Percentiles rank a stretch among this genome's conserved stretches.
These are phyloP conservation scores for Artemia franciscana DNA, from an alignment of 1,140 invertebrate genomes.

Conservation along the genomic window DNA sequence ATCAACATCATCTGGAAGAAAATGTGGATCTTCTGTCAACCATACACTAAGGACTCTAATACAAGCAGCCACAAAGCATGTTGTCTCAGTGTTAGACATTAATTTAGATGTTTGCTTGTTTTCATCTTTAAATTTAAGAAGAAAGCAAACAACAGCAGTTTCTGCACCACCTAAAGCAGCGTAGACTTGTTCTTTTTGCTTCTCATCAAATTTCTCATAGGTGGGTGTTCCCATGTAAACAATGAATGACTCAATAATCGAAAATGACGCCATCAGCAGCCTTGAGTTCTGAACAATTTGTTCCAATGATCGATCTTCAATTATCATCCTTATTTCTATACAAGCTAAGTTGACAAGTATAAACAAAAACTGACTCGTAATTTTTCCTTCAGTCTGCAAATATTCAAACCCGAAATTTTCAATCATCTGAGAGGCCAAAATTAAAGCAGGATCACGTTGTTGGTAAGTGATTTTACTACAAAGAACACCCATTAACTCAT, in stretches of 20 bases:
- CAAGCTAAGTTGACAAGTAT: conserved; percentile 60
- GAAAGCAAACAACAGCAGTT: conserved; percentile 45
- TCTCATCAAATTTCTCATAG: conserved; percentile 54
- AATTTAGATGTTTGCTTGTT: not conserved
- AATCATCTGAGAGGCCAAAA: conserved; percentile 49
- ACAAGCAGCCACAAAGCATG: conserved; percentile 44
- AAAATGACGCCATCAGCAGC: conserved; percentile 55
- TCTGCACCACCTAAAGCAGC: conserved; percentile 74
- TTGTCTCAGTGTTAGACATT: not conserved
- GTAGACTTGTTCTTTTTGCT: conserved; percentile 69
- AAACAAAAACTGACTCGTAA: conserved; percentile 42
- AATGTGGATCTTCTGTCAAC: conserved; percentile 74
- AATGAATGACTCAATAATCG: conserved; percentile 54
- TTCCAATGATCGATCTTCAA: conserved; percentile 56
- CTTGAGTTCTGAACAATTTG: conserved; percentile 35
- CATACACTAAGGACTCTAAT: conserved; percentile 60
- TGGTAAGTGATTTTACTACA: conserved; percentile 61
- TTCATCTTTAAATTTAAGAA: conserved; percentile 31
- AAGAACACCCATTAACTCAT: conserved; percentile 35
- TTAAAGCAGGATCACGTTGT: conserved; percentile 63
- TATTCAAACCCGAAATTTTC: conserved; percentile 62
- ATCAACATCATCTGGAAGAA: conserved; percentile 57
- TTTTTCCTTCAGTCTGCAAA: conserved; percentile 41
- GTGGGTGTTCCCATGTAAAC: conserved; percentile 49
- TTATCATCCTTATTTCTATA: conserved; percentile 73